Conservation (phyloP, 2,113 vertebrate genomes). For the Crocuta crocuta region DNA sequence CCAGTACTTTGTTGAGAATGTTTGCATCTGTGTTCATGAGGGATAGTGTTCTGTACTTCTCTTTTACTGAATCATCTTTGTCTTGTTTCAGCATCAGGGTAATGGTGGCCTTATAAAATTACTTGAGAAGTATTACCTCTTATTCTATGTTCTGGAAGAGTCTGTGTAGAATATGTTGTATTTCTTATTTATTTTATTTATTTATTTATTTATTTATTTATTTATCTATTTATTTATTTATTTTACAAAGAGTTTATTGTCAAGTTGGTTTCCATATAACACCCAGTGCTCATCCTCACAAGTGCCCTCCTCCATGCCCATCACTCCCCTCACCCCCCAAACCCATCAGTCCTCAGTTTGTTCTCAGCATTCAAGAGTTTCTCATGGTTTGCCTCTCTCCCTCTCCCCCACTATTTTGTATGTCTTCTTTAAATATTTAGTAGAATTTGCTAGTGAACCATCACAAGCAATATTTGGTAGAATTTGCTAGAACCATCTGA, state of each 20-base stretch:
- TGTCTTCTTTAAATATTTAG: not conserved
- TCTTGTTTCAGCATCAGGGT: not conserved
- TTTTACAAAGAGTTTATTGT: no score
- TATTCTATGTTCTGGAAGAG: constrained; percentile 23
- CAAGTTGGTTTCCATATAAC: no score
- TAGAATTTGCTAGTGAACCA: not conserved
- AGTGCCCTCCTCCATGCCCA: no score
- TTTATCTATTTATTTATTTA: no score
- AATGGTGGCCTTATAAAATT: not conserved
- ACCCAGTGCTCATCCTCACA: no score
- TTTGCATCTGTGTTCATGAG: not conserved
- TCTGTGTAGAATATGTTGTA: not conserved
- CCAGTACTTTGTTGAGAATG: not conserved
- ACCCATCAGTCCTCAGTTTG: no score
- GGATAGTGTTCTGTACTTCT: not conserved
- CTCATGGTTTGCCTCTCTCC: no score
- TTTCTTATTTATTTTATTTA: no score
- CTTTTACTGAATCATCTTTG: not conserved
- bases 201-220: no score
- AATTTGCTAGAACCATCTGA: not conserved
- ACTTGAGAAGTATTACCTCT: not conserved
- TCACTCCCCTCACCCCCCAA: no score
- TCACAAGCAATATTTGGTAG: not conserved
- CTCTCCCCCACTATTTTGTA: no score
- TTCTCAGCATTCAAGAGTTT: no score